Evolutionary conservation across 1,140 invertebrate species (phyloP).

Genomic region (Saccostrea echinata): DNA sequence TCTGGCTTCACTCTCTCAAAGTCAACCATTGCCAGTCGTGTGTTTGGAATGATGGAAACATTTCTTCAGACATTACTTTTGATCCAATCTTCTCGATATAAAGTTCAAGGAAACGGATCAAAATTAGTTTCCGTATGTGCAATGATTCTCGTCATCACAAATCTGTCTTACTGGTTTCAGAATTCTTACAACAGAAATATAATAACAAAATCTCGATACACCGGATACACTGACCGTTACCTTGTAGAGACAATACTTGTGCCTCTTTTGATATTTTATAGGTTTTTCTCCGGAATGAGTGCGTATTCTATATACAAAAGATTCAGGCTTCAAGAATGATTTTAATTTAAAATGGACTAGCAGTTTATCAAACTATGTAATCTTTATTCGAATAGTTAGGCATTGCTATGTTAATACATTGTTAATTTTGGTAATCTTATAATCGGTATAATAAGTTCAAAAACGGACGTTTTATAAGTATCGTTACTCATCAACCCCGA

Average conservation of each 20-base stretch:
- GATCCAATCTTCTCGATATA: neutral
- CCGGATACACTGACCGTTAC: neutral
- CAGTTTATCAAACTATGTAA: no score
- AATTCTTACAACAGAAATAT: neutral
- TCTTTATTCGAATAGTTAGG: no score
- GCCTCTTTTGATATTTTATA: neutral
- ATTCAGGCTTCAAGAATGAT: neutral
- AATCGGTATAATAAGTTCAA: no score
- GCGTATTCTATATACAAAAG: neutral
- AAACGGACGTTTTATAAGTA: no score
- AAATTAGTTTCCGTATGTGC: neutral
- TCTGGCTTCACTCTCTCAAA: neutral
- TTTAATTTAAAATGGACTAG: no score
- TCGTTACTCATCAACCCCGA: no score
- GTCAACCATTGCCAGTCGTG: neutral
- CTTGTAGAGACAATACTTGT: neutral
- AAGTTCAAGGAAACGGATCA: no score
- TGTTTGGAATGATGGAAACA: constrained; percentile 8
- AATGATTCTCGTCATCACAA: neutral
- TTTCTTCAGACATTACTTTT: neutral
- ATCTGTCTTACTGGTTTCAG: neutral
- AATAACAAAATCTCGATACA: neutral
- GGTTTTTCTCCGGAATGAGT: neutral
- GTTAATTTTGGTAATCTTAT: no score
- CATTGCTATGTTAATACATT: no score